A percentile compares a stretch with the other conserved stretches of the same genome.
Evolutionary conservation across 2,797 vertebrate genomes (phyloP).

Genomic region (Euthynnus affinis): DNA sequence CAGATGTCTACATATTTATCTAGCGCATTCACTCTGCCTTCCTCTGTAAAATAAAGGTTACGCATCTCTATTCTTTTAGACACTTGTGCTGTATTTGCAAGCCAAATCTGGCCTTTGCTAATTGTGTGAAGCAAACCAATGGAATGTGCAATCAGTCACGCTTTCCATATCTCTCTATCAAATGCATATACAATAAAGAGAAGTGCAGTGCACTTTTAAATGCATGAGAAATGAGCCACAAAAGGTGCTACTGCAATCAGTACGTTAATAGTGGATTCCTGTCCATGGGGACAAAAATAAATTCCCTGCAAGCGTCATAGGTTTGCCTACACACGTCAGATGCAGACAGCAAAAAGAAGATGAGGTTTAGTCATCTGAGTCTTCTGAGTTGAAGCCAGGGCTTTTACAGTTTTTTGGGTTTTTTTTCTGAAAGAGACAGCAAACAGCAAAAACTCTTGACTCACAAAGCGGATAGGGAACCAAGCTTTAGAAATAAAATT

Average conservation of each 20-base stretch:
- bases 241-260: neutral
- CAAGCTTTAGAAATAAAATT: too few species aligned
- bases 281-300: neutral
- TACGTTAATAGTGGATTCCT: conserved; percentile 3
- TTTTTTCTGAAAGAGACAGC: too few species aligned
- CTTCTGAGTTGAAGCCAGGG: too few species aligned
- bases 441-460: neutral
- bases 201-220: neutral
- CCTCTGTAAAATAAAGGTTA: too few species aligned
- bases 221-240: neutral
- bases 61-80: neutral
- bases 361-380: neutral
- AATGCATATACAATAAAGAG: neutral
- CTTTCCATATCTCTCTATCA: neutral
- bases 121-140: neutral
- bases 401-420: neutral
- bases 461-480: neutral
- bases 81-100: neutral
- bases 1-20: neutral
- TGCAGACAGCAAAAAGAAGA: too few species aligned
- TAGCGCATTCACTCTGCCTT: neutral
- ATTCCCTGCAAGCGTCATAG: neutral
- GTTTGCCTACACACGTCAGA: neutral
- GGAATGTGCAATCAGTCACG: too few species aligned
- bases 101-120: too few species aligned